Percentiles rank a stretch among this genome's conserved stretches.
phyloP scores from a whole-genome alignment of 2,888 invertebrate genomes.

The Chloroclysta siterata region DNA sequence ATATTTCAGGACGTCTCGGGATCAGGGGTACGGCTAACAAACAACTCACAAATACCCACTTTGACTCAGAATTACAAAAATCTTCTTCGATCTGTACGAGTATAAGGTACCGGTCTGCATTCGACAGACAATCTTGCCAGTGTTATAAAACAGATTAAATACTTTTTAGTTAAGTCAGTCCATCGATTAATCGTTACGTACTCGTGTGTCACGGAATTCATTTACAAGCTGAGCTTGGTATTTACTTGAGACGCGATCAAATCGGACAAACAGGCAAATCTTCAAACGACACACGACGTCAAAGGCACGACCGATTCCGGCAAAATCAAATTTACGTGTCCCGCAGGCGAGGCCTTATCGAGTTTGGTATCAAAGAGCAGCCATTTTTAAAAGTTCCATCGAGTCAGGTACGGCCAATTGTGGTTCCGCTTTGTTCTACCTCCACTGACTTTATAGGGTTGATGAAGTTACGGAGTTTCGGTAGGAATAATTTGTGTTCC shows the following conservation, averaged over 20 bases:
- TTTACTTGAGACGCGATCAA: slow-evolving; percentile 38
- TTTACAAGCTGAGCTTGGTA: slow-evolving; percentile 16
- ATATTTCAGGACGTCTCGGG: too few relatives aligned
- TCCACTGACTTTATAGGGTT: slow-evolving; percentile 66
- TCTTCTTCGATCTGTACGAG: too few relatives aligned
- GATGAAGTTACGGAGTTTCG: slow-evolving; percentile 82
- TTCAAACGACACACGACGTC: slow-evolving; percentile 66
- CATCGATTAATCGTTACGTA: neutral
- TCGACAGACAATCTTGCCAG: too few relatives aligned
- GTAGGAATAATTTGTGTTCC: slow-evolving; percentile 80
- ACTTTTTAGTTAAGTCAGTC: too few relatives aligned
- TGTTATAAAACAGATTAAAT: too few relatives aligned
- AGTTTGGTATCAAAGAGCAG: slow-evolving; percentile 81
- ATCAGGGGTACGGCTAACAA: too few relatives aligned
- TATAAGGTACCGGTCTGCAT: too few relatives aligned
- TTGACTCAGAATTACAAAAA: neutral
- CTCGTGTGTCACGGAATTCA: neutral
- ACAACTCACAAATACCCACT: neutral
- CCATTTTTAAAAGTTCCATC: slow-evolving; percentile 82
- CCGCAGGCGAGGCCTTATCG: slow-evolving; percentile 79
- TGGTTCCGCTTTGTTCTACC: slow-evolving; percentile 82
- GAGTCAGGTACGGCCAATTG: slow-evolving; percentile 80
- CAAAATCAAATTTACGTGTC: slow-evolving; percentile 83
- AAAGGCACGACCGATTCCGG: slow-evolving; percentile 80
- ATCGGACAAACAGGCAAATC: slow-evolving; percentile 62